A percentile compares a stretch with the other conserved stretches of the same genome.
Evolutionary conservation across 2,113 vertebrate genomes (phyloP).

Genomic region (Hipposideros armiger): DNA sequence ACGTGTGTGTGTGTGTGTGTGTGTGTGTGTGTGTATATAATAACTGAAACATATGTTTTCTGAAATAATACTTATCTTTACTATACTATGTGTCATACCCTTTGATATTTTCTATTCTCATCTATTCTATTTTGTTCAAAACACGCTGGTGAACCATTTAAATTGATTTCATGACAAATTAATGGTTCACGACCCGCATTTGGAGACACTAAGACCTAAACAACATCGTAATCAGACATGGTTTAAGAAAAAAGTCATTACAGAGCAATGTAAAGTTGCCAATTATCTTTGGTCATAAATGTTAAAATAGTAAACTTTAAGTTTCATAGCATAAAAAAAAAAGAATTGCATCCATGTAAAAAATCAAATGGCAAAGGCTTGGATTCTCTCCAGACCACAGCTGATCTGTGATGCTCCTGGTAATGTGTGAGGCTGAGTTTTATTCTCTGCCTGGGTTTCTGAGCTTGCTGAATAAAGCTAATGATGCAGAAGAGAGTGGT

Average conservation of each 20-base stretch:
- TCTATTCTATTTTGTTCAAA: constrained; percentile 65
- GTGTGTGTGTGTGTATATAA: background rate
- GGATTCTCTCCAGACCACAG: constrained; percentile 57
- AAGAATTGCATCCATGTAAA: constrained; percentile 28
- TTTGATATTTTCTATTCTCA: constrained; percentile 65
- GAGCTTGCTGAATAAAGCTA: background rate
- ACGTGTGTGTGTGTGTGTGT: background rate
- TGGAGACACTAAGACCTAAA: constrained; percentile 67
- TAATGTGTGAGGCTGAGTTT: background rate
- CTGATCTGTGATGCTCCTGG: constrained; percentile 51
- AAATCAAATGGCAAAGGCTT: constrained; percentile 15
- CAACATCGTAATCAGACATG: constrained; percentile 77
- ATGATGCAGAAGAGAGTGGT: background rate
- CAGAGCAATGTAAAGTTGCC: constrained; percentile 65
- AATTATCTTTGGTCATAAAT: constrained; percentile 78
- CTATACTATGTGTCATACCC: background rate
- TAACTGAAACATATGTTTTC: constrained; percentile 69
- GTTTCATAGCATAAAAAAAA: constrained; percentile 65
- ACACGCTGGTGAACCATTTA: constrained; percentile 60
- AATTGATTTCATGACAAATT: constrained; percentile 77
- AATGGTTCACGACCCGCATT: constrained; percentile 69
- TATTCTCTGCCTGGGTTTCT: background rate
- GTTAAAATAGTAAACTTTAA: constrained; percentile 70
- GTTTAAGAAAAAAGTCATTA: constrained; percentile 75
- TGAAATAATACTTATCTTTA: constrained; percentile 51